Percentiles rank a stretch among this genome's conserved stretches.
phyloP scores from a whole-genome alignment of 2,113 vertebrate genomes.

The Leiothrix lutea region DNA sequence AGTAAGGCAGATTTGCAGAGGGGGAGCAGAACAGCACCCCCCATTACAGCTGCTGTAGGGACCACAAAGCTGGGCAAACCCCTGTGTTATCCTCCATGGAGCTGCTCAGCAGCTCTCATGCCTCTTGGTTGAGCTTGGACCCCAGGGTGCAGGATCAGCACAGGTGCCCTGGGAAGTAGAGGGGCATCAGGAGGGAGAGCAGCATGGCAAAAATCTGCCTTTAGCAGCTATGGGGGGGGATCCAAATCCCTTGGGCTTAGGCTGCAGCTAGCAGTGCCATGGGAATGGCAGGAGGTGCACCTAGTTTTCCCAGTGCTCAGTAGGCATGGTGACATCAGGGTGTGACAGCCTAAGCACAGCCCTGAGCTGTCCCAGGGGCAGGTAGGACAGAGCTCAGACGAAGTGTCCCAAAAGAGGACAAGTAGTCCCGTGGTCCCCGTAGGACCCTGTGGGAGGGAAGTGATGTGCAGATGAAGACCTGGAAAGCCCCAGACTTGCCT shows the following conservation, averaged over 20 bases:
- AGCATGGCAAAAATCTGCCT: neutral
- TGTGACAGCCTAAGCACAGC: neutral
- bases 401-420: rapidly evolving
- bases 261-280: neutral
- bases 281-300: neutral
- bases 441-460: neutral
- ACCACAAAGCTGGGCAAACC: neutral
- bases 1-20: rapidly evolving
- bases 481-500: neutral
- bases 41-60: neutral
- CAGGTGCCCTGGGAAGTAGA: neutral
- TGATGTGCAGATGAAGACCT: neutral
- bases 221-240: neutral
- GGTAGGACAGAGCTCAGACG: neutral
- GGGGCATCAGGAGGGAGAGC: neutral
- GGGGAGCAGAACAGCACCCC: neutral
- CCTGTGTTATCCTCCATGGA: neutral
- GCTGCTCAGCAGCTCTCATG: neutral
- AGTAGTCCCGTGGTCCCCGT: rapidly evolving
- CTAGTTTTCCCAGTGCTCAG: neutral
- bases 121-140: neutral
- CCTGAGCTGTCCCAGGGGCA: neutral
- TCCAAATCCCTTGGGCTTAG: neutral
- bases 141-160: neutral
- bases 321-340: neutral